Evolutionary conservation across 1,140 invertebrate species (phyloP), one percentile per base, ranked within the genome.

Genomic region (Bombus confusus): DNA sequence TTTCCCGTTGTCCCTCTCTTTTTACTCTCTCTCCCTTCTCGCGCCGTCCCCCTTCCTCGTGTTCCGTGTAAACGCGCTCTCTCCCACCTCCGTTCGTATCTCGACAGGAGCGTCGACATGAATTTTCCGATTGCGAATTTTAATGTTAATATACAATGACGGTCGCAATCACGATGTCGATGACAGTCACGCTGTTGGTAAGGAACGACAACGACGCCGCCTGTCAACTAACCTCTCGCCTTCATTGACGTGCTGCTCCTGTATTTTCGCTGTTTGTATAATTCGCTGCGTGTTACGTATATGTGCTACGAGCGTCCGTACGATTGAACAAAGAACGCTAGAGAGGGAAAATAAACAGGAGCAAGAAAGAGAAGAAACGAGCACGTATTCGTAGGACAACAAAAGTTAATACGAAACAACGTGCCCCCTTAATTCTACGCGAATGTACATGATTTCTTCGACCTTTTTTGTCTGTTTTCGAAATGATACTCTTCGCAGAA

Each of bases 1-100:
- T 37, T 39, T 25, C n/a, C 34, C n/a, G 64, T 68, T 39, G 34
- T 74, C 71, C 69, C 68, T 78, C 37, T 79, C 83, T 80, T 62
- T 43, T 79, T 43, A 34, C n/a, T 79, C 28, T 52, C 28, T 52
- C 52, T 64, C 62, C 62, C 47, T 31, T 39, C 64, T 37, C n/a
- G 6, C 62, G n/a, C 28, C 28, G 43, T 66, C 43, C 64, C 47
- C 66, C 77, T 71, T 68, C 82, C 76, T 86, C 28, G 8, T 39
- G 71, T n/a, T 87, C 64, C 79, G 83, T 86, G 82, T 90, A 88
- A 81, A 80, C 85, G 87, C 82, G 85, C 77, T 88, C 87, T 90
- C 76, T 62, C 85, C 37, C 57, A 34, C 41, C 43, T n/a, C 28
- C 28, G 57, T 22, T 22, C 57, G 43, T 31, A 71, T 28, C 43